phyloP scores from a whole-genome alignment of 2,888 invertebrate species.

The Melieria crassipennis region DNA sequence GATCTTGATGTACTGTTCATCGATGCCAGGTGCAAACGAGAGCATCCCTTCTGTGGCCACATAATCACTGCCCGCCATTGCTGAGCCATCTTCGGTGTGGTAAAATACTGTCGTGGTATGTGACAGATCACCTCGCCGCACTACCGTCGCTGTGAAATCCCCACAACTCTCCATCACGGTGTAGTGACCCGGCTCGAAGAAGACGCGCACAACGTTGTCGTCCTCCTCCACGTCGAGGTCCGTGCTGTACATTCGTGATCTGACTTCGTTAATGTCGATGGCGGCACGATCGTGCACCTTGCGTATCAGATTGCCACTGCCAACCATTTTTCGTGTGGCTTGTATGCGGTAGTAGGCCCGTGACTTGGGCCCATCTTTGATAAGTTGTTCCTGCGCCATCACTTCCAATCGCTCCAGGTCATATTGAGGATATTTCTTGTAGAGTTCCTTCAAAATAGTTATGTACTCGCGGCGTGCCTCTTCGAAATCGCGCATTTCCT shows the following conservation, averaged over 20 bases:
- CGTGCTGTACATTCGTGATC: constrained; percentile 72
- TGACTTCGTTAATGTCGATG: constrained; percentile 73
- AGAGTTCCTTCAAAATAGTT: constrained; percentile 84
- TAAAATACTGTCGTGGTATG: constrained; percentile 87
- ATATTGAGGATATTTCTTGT: constrained; percentile 89
- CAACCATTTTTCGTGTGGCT: constrained; percentile 94
- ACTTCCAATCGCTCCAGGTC: constrained; percentile 90
- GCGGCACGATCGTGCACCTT: constrained; percentile 89
- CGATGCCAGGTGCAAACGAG: constrained; percentile 87
- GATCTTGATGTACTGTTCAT: constrained; percentile 84
- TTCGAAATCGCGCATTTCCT: constrained; percentile 85
- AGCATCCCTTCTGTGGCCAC: constrained; percentile 85
- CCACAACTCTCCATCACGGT: constrained; percentile 99
- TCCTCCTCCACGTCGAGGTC: constrained; percentile 74
- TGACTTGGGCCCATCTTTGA: constrained; percentile 92
- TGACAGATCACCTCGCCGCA: constrained; percentile 83
- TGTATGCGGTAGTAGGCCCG: constrained; percentile 95
- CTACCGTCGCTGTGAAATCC: constrained; percentile 87
- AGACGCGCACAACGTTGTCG: constrained; percentile 77
- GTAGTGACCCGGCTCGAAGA: constrained; percentile 96
- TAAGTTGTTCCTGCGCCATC: constrained; percentile 90
- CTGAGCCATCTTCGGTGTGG: constrained; percentile 96
- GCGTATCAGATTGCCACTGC: constrained; percentile 88
- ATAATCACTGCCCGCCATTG: constrained; percentile 95
- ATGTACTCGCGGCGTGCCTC: constrained; percentile 94